A percentile compares a stretch with the other conserved stretches of the same genome.
These are phyloP conservation scores for Desoria tigrina DNA, from an alignment of 2,888 invertebrate genomes.

Conservation along the genomic window DNA sequence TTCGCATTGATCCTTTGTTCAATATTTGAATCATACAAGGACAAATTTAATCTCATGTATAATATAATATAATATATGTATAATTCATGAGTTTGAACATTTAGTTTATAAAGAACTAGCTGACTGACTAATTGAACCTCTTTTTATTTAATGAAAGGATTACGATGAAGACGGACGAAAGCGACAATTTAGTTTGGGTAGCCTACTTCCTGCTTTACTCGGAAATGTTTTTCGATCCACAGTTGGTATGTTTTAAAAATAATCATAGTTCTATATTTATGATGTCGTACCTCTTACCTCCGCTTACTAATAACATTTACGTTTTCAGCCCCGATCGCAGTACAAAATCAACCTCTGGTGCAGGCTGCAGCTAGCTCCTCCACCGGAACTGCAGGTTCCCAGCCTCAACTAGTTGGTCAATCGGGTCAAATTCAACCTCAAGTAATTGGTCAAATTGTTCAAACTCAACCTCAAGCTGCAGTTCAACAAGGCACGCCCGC, in stretches of 20 bases:
- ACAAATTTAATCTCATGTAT: too few species aligned
- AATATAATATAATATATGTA: too few species aligned
- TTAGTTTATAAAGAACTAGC: too few species aligned
- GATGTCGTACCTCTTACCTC: neutral
- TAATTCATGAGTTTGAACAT: too few species aligned
- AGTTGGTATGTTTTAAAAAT: neutral
- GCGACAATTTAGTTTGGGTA: constrained; percentile 7
- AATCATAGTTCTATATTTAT: too few species aligned
- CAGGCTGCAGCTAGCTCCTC: neutral
- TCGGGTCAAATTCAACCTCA: neutral
- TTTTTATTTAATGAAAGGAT: neutral
- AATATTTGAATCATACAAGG: too few species aligned
- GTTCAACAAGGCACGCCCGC: too few species aligned
- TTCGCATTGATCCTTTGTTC: too few species aligned
- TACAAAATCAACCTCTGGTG: neutral
- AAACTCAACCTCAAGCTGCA: too few species aligned
- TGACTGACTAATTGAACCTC: too few species aligned
- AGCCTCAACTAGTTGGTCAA: neutral
- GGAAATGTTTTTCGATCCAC: neutral
- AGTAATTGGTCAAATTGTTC: too few species aligned
- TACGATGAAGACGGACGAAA: constrained; percentile 16
- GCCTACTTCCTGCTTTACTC: neutral
- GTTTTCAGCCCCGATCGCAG: neutral
- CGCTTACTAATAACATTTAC: neutral
- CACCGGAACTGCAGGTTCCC: too few species aligned